Evolutionary conservation across 2,113 vertebrate genomes (phyloP).

Genomic region (Clarias gariepinus): DNA sequence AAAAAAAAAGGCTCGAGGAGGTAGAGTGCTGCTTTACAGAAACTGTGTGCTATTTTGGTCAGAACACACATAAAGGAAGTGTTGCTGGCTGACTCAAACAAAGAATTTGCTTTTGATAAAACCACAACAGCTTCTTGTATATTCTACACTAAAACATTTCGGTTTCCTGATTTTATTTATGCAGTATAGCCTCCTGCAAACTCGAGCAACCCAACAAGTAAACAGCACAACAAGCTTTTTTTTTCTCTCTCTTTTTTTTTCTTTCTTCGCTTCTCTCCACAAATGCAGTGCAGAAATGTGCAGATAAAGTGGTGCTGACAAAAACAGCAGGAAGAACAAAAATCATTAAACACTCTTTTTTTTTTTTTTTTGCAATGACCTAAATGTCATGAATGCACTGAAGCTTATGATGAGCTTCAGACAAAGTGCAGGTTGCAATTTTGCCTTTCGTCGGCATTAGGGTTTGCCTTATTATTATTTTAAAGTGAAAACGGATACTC

Average conservation of each 20-base stretch:
- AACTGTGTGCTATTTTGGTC: conserved; percentile 72
- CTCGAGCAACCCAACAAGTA: conserved; percentile 60
- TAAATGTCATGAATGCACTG: conserved; percentile 60
- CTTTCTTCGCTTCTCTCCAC: background rate
- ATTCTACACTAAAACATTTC: conserved; percentile 74
- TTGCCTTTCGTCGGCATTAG: conserved; percentile 77
- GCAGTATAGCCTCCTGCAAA: conserved; percentile 64
- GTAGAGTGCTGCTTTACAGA: conserved; percentile 64
- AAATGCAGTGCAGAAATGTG: conserved; percentile 38
- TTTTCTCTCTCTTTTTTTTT: background rate
- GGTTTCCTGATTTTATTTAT: conserved; percentile 75
- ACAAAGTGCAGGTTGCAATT: conserved; percentile 67
- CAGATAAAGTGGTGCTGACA: conserved; percentile 26
- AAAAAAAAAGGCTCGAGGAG: conserved; percentile 54
- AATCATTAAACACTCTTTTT: conserved; percentile 33
- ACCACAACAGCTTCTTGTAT: conserved; percentile 77
- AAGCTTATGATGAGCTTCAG: conserved; percentile 54
- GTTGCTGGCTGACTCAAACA: conserved; percentile 79
- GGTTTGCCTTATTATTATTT: conserved; percentile 84
- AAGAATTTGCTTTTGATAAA: conserved; percentile 81
- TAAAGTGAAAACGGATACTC: conserved; percentile 84
- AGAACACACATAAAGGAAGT: conserved; percentile 74
- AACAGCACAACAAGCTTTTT: conserved; percentile 59
- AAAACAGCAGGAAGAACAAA: conserved; percentile 42
- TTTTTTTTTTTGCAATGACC: conserved; percentile 35